Evolutionary conservation across 1,140 invertebrate genomes (phyloP).

Genomic region (Choristoneura fumiferana): DNA sequence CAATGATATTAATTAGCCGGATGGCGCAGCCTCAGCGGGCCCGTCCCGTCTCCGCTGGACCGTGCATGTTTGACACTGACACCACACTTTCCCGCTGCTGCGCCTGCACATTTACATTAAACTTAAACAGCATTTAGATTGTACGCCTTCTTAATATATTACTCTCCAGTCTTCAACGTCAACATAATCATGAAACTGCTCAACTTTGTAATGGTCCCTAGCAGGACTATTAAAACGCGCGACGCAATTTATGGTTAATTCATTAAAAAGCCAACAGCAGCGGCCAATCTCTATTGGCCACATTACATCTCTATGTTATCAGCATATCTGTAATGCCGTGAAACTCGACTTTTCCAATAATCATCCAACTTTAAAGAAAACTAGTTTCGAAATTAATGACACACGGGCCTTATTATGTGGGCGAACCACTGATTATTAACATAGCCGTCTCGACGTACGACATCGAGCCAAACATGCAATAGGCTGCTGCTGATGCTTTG

Average conservation of each 20-base stretch:
- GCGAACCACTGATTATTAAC: constrained; percentile 17
- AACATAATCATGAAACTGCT: no score
- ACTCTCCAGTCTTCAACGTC: no score
- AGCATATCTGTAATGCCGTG: constrained; percentile 9
- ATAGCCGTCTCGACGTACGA: constrained; percentile 3
- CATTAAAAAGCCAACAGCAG: no score
- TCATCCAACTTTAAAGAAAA: constrained; percentile 3
- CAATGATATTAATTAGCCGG: constrained; percentile 4
- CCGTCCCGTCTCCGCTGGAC: constrained; percentile 29
- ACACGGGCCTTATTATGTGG: constrained; percentile 15
- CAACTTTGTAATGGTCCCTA: no score
- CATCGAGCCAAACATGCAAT: constrained; percentile 1
- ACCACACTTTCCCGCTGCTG: constrained; percentile 49
- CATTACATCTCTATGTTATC: constrained; percentile 9
- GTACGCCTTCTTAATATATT: constrained; percentile 26
- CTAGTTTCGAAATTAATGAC: constrained; percentile 9
- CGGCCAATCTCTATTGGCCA: no score
- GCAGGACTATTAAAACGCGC: no score
- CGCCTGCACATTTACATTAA: constrained; percentile 29
- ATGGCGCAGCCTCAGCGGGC: constrained; percentile 8
- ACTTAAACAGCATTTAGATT: no score
- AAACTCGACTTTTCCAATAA: constrained; percentile 17
- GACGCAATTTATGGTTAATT: constrained; percentile 1
- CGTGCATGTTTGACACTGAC: constrained; percentile 36
- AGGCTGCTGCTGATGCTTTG: background rate